Percentiles rank a stretch among this genome's conserved stretches.
Evolutionary conservation across 2,113 vertebrate species (phyloP).

Genomic region (Callospermophilus lateralis): DNA sequence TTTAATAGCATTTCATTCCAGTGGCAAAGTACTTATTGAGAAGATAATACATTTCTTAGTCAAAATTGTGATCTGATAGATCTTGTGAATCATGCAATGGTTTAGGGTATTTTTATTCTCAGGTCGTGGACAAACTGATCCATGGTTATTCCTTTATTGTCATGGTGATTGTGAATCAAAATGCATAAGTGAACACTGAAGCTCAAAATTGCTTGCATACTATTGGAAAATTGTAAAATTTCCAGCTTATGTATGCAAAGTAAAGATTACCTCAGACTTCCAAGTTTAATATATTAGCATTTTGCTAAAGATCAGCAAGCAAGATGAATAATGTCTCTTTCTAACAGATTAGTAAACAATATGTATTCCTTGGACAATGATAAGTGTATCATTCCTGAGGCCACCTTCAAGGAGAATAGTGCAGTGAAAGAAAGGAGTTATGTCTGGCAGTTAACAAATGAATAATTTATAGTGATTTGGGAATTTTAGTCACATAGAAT

Average conservation of each 20-base stretch:
- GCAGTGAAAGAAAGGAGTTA: neutral
- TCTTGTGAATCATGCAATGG: neutral
- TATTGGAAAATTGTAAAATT: conserved; percentile 36
- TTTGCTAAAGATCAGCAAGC: conserved; percentile 71
- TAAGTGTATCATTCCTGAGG: conserved; percentile 73
- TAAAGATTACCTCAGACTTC: conserved; percentile 46
- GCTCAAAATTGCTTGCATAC: neutral
- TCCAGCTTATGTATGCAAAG: conserved; percentile 42
- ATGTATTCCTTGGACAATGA: conserved; percentile 67
- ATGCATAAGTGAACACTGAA: neutral
- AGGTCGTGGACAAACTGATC: neutral
- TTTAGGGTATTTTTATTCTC: neutral
- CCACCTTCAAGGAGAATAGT: conserved; percentile 69
- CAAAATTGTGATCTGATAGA: neutral
- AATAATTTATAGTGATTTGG: conserved; percentile 85
- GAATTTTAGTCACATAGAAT: conserved; percentile 79
- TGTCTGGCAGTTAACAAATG: conserved; percentile 80
- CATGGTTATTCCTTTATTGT: neutral
- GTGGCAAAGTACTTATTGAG: neutral
- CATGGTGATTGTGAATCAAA: neutral
- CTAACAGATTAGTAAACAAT: conserved; percentile 78
- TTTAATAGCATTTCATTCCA: conserved; percentile 26
- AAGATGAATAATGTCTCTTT: conserved; percentile 73
- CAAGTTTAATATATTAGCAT: conserved; percentile 64
- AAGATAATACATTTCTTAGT: neutral